Percentiles rank a stretch among this genome's conserved stretches.
phyloP scores from a whole-genome alignment of 1,140 invertebrate genomes.

The Papilio machaon region DNA sequence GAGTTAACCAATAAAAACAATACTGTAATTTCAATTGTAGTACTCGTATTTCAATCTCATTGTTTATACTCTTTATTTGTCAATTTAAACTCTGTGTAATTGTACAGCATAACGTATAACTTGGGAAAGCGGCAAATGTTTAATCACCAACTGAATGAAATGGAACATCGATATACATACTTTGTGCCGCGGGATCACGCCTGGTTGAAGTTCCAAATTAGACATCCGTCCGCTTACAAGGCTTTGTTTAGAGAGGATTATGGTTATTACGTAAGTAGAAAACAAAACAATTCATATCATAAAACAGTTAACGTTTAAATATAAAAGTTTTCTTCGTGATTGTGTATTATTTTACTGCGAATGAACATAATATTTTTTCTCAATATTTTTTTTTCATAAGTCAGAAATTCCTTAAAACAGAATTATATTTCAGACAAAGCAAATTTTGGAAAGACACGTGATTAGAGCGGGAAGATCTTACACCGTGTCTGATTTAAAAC shows the following conservation, averaged over 20 bases:
- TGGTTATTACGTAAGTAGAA: constrained; percentile 88
- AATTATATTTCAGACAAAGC: constrained; percentile 84
- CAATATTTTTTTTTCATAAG: not conserved
- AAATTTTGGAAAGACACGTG: constrained; percentile 91
- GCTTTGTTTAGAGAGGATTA: constrained; percentile 92
- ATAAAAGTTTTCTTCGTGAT: not conserved
- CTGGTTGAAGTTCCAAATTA: constrained; percentile 88
- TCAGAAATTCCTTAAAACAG: not conserved
- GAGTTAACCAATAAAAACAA: not conserved
- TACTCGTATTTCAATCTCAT: not conserved
- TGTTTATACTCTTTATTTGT: not conserved
- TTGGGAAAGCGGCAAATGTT: constrained; percentile 88
- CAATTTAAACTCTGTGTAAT: constrained; percentile 33
- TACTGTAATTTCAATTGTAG: constrained; percentile 12
- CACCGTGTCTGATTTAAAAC: constrained; percentile 90
- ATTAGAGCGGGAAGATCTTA: constrained; percentile 87
- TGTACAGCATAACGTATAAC: constrained; percentile 88
- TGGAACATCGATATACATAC: constrained; percentile 92
- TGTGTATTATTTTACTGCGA: not conserved
- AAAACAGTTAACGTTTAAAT: not conserved
- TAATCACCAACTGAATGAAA: constrained; percentile 89
- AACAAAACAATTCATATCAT: not conserved
- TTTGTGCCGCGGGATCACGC: constrained; percentile 95
- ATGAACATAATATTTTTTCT: not conserved
- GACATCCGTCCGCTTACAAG: constrained; percentile 89